Evolutionary conservation across 1,140 invertebrate genomes (phyloP), one percentile per base, ranked within the genome.

Genomic region (Heliothis virescens): DNA sequence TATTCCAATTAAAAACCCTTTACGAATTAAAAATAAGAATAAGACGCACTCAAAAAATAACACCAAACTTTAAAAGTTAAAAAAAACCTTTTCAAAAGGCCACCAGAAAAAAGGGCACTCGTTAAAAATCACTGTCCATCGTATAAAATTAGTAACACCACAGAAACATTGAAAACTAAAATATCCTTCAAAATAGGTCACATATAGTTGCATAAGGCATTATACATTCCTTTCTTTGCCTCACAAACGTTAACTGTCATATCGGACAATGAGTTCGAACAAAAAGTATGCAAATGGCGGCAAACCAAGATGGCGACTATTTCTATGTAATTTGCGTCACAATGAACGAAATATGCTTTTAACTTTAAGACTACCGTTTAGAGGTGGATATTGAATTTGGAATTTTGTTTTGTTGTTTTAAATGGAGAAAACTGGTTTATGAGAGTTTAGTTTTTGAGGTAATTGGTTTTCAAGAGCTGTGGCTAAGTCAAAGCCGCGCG

Each of bases 291-390:
- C 74, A 65, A 76, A 76, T 76, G 60, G 60, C 74, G 47, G 48
- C 18, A 47, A 67, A 16, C 2, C 53, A 55, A 62, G 73, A 76
- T 65, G 60, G 74, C 60, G 15, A 1, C 29, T 11, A 52, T 76
- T 76, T 63, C 41, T 75, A 62, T 53, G 18, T 50, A 63, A 76
- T 76, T 76, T 76, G 60, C 59, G 48, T 76, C 29, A 76, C 74
- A 76, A 76, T 41, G 48, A 29, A 75, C 21, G 60, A 76, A 76
- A 65, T 76, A 76, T 76, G 74, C 74, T 65, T 76, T 76, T 76
- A 65, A 76, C 48, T 67, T 63, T 62, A 76, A 76, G 74, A 76
- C 74, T 76, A 65, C 74, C 60, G 74, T 76, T 76, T 76, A 76
- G 47, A 76, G 52, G 26, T 65, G n/a, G 74, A 72, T 62, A 16